phyloP scores from a whole-genome alignment of 2,888 invertebrate species.

The Pinctada fucata region DNA sequence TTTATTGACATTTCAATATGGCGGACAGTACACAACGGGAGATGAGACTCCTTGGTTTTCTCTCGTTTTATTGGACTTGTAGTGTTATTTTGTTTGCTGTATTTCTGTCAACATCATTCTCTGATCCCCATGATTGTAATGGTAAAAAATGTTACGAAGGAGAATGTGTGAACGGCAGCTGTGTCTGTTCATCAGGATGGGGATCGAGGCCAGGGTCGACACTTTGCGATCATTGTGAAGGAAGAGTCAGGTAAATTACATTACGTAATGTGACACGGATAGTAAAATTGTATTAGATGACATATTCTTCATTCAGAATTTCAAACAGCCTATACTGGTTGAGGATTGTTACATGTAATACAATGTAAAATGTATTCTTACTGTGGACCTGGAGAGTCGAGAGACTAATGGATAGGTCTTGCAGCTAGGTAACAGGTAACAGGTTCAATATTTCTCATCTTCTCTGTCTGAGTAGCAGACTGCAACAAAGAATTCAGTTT shows the following conservation, averaged over 20 bases:
- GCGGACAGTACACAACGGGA: conserved; percentile 1
- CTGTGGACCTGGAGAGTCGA: too few species aligned
- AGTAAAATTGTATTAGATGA: too few species aligned
- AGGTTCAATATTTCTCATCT: too few species aligned
- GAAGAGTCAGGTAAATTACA: conserved; percentile 58
- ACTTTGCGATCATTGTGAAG: conserved; percentile 83
- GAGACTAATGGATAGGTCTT: too few species aligned
- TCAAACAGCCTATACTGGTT: not conserved
- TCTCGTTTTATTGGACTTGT: not conserved
- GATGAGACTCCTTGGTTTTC: not conserved
- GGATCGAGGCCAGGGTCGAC: conserved; percentile 86
- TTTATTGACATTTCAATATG: not conserved
- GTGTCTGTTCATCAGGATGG: conserved; percentile 90
- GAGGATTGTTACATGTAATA: not conserved
- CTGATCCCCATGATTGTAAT: conserved; percentile 37
- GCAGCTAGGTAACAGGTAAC: too few species aligned
- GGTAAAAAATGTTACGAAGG: conserved; percentile 81
- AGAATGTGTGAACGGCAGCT: conserved; percentile 86
- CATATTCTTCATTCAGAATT: not conserved
- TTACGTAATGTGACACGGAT: too few species aligned
- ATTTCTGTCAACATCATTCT: conserved; percentile 9
- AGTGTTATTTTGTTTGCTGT: not conserved
- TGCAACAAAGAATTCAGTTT: not conserved
- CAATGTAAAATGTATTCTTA: not conserved
- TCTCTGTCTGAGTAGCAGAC: too few species aligned